Percentiles rank a stretch among this genome's conserved stretches.
phyloP scores from a whole-genome alignment of 1,140 invertebrate species.

The Pogonomyrmex barbatus region DNA sequence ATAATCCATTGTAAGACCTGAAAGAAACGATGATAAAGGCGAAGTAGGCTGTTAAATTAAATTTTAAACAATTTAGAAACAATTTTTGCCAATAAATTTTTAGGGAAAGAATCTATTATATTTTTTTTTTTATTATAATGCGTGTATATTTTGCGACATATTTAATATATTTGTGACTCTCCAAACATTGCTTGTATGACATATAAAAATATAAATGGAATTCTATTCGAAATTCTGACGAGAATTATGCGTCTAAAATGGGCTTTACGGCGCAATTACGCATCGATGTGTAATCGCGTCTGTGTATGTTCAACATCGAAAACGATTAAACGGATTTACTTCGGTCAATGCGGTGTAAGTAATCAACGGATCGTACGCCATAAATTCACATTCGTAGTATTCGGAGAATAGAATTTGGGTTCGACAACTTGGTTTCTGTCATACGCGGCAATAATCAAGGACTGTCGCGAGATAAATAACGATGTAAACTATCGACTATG shows the following conservation, averaged over 20 bases:
- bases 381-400: slow-evolving; percentile 1
- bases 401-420: background rate
- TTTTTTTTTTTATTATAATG: background rate
- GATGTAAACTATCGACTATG: background rate
- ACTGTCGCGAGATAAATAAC: slow-evolving; percentile 1
- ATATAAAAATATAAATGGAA: background rate
- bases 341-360: slow-evolving; percentile 38
- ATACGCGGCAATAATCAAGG: background rate
- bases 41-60: too few relatives aligned
- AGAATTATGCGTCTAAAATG: background rate
- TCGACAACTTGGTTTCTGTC: slow-evolving; percentile 24
- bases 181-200: background rate
- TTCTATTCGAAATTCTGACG: background rate
- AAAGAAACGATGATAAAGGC: background rate
- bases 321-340: slow-evolving; percentile 60
- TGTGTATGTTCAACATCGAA: slow-evolving; percentile 40
- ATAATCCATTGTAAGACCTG: background rate
- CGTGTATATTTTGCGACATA: background rate
- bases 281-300: background rate
- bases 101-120: too few relatives aligned
- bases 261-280: slow-evolving; percentile 24
- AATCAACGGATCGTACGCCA: slow-evolving; percentile 48
- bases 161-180: background rate
- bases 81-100: too few relatives aligned
- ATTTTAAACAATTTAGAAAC: too few relatives aligned